Percentiles rank a stretch among this genome's conserved stretches.
Conservation (phyloP, 1,140 invertebrate genomes). For the Trichonephila inaurata region DNA sequence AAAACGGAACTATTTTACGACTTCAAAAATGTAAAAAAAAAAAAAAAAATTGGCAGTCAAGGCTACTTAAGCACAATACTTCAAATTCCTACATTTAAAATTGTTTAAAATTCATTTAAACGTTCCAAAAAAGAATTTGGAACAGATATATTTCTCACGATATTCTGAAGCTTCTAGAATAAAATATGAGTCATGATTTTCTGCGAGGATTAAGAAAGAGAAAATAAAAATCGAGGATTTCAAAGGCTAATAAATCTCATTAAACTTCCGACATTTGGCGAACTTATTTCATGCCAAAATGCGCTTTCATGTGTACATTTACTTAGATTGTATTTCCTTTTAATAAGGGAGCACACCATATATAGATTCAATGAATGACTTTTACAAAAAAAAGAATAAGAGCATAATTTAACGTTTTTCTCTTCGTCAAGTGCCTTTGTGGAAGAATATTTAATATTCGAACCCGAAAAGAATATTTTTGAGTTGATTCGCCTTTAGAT, state of each 20-base stretch:
- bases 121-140: too few relatives aligned
- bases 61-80: too few relatives aligned
- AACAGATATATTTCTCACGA: too few relatives aligned
- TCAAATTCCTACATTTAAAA: too few relatives aligned
- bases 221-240: slow-evolving; percentile 1
- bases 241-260: neutral
- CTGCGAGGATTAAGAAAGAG: too few relatives aligned
- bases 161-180: too few relatives aligned
- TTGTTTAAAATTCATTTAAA: too few relatives aligned
- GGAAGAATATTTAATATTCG: neutral
- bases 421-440: neutral
- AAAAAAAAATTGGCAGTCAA: too few relatives aligned
- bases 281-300: slow-evolving; percentile 12
- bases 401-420: neutral
- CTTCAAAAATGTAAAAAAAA: too few relatives aligned
- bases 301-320: neutral
- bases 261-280: neutral
- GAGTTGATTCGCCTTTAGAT: neutral
- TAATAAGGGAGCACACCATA: neutral
- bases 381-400: neutral
- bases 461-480: neutral
- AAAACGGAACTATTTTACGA: too few relatives aligned
- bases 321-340: neutral
- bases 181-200: too few relatives aligned
- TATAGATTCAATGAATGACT: neutral